phyloP scores from a whole-genome alignment of 2,888 invertebrate genomes.

The Pristionchus arcanus region DNA sequence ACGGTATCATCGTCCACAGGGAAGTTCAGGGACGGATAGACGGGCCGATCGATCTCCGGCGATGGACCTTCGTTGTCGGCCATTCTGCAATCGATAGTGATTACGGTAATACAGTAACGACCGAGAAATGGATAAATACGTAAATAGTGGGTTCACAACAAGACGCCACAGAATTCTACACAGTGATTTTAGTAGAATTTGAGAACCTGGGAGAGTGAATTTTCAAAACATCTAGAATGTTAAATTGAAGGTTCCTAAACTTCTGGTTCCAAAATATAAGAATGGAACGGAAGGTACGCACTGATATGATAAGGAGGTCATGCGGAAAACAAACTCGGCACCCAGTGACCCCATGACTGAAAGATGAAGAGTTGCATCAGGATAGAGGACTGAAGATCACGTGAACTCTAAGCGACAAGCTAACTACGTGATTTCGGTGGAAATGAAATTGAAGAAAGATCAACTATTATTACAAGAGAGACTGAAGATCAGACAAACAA shows the following conservation, averaged over 20 bases:
- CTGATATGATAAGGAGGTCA: background rate
- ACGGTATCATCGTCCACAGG: constrained; percentile 23
- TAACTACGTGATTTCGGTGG: too few relatives aligned
- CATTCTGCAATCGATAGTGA: constrained; percentile 20
- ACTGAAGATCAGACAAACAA: too few relatives aligned
- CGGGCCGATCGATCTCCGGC: constrained; percentile 4
- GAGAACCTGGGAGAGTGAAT: too few relatives aligned
- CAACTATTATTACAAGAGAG: too few relatives aligned
- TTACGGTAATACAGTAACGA: background rate
- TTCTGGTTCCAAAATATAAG: too few relatives aligned
- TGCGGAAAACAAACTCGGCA: background rate
- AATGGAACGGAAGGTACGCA: background rate
- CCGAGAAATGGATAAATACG: too few relatives aligned
- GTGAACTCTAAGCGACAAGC: background rate
- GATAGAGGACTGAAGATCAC: background rate
- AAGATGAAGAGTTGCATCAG: background rate
- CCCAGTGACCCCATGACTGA: background rate
- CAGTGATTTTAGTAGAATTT: too few relatives aligned
- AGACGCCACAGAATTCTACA: too few relatives aligned
- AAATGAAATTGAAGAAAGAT: too few relatives aligned
- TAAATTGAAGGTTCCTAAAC: too few relatives aligned
- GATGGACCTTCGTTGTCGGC: background rate
- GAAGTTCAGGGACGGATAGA: constrained; percentile 30
- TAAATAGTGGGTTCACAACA: too few relatives aligned
- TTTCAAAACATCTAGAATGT: too few relatives aligned